phyloP scores from a whole-genome alignment of 2,888 invertebrate species.

The Liposcelis brunnea region DNA sequence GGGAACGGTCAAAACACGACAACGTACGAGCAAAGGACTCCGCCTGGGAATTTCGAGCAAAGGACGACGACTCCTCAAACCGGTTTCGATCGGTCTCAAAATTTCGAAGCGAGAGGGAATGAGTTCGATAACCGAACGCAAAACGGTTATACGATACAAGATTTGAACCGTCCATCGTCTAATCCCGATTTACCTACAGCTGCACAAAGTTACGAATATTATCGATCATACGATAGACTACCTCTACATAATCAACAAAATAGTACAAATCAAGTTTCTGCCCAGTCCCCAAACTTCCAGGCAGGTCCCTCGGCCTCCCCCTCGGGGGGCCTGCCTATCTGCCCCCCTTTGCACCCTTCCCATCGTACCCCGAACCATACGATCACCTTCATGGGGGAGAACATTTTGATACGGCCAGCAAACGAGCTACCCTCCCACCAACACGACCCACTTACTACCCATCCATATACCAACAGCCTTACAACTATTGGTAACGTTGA shows the following conservation, averaged over 20 bases:
- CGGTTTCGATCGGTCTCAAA: background rate
- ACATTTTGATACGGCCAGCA: slow-evolving; percentile 4
- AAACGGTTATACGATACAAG: no score
- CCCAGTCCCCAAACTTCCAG: slow-evolving; percentile 76
- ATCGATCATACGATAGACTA: slow-evolving; percentile 2
- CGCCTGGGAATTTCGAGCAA: no score
- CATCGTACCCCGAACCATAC: slow-evolving; percentile 6
- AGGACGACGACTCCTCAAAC: no score
- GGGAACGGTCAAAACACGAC: no score
- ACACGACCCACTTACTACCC: slow-evolving; percentile 42
- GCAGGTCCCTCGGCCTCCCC: slow-evolving; percentile 84
- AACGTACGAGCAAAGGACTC: no score
- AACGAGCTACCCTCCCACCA: slow-evolving; percentile 22
- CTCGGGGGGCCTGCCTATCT: slow-evolving; percentile 71
- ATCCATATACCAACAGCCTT: slow-evolving; percentile 34
- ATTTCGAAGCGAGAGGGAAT: no score
- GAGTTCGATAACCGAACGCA: no score
- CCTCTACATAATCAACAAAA: slow-evolving; percentile 1
- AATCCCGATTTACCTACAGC: no score
- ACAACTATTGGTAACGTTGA: slow-evolving; percentile 66
- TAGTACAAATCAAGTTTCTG: slow-evolving; percentile 7
- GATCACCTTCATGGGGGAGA: slow-evolving; percentile 8
- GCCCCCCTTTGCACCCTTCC: slow-evolving; percentile 10
- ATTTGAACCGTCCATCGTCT: no score
- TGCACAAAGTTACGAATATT: background rate